Conservation (phyloP, 2,113 vertebrate species). For the Perccottus glenii region DNA sequence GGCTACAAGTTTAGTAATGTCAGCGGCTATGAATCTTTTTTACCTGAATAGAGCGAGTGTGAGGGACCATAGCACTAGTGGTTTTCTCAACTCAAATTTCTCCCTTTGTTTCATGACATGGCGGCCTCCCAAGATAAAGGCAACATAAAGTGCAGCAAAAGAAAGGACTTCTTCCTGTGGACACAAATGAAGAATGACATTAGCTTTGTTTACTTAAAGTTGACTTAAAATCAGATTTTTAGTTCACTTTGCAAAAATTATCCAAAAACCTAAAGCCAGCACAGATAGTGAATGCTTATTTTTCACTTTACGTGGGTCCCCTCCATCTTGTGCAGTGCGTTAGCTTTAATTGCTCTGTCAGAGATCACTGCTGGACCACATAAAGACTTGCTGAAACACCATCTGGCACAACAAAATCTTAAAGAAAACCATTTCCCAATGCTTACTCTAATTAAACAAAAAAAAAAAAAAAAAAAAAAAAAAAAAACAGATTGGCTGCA, state of each 20-base stretch:
- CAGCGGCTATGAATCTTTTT: background rate
- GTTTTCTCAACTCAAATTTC: slow-evolving; percentile 98
- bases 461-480: no score
- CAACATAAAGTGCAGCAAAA: slow-evolving; percentile 94
- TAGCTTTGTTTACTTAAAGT: no score
- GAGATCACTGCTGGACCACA: slow-evolving; percentile 12
- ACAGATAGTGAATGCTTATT: slow-evolving; percentile 19
- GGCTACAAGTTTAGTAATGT: background rate
- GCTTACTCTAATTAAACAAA: slow-evolving; percentile 32
- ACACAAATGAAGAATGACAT: slow-evolving; percentile 42
- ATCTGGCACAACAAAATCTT: slow-evolving; percentile 22
- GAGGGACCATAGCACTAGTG: slow-evolving; percentile 97
- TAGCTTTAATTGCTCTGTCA: slow-evolving; percentile 22
- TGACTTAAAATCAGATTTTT: no score
- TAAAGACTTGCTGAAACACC: slow-evolving; percentile 24
- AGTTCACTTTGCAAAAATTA: background rate
- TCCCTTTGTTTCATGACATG: slow-evolving; percentile 98
- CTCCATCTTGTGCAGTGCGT: background rate
- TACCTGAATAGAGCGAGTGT: slow-evolving; percentile 97
- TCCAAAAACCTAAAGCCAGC: slow-evolving; percentile 4
- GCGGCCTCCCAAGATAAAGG: slow-evolving; percentile 95
- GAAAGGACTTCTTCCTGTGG: slow-evolving; percentile 98
- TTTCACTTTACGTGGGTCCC: slow-evolving; percentile 12
- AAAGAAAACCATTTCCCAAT: slow-evolving; percentile 21
- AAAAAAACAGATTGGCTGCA: slow-evolving; percentile 46